Evolutionary conservation across 1,140 invertebrate genomes (phyloP), one percentile per base, ranked within the genome.

Genomic region (Calliphora vicina): DNA sequence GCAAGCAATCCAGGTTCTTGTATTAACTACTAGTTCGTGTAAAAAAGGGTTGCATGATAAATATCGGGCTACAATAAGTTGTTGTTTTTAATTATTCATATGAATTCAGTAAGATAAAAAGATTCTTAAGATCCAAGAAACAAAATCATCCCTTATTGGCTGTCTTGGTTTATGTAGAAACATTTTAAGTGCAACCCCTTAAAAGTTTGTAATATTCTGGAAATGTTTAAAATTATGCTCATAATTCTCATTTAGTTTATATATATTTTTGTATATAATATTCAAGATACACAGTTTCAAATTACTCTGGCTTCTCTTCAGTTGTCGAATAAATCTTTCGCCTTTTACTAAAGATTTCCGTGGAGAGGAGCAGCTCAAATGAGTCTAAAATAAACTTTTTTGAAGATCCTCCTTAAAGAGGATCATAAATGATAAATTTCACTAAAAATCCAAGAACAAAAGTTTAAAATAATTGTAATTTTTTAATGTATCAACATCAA

Each of bases 311-410:
- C 81, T 87, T 88, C 87, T 87, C 86, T 88, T 88, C 87, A 87
- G 71, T 86, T 89, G 87, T 90, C 87, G 88, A 90, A 90, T 91
- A 91, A 91, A 91, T 91, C 90, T 91, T 91, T 91, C 90, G 91
- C 90, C 90, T 91, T 91, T 91, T 91, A 91, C 91, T 91, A 91
- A 91, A 91, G 90, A 91, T 91, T 91, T 91, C 90, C 90, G 88
- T 89, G 88, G 89, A 88, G 88, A 88, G 87, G 88, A 85, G 84
- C 88, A 90, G 8, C 86, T 87, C 85, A 86, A 86, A 86, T 87
- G 86, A 88, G 85, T 88, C 86, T 88, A 90, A 87, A 86, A 86
- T 87, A 88, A 89, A 87, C 89, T 90, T 90, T 90, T 88, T 80
- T 57, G 45, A 3, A 57, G 45, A 57, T n/a, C 17, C 17, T 50